Conservation (phyloP, 2,113 vertebrate genomes). For the Eidolon helvum region DNA sequence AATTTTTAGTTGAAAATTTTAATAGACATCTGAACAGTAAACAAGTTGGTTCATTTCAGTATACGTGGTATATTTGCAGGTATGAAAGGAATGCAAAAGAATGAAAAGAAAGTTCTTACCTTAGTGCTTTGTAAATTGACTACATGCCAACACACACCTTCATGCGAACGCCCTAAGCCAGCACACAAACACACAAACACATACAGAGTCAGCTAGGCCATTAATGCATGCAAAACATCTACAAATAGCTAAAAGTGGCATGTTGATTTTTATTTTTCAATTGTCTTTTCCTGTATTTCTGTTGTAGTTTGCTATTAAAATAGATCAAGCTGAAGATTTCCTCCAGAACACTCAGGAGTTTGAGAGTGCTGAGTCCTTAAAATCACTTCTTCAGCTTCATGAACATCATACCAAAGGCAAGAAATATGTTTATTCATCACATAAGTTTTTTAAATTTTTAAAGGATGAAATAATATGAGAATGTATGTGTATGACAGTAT, state of each 20-base stretch:
- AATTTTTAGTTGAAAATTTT: neutral
- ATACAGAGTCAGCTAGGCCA: neutral
- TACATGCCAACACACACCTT: neutral
- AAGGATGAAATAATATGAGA: neutral
- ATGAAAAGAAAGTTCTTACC: neutral
- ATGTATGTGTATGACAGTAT: neutral
- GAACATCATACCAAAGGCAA: conserved; percentile 88
- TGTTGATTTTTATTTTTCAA: neutral
- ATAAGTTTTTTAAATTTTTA: neutral
- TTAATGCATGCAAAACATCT: neutral
- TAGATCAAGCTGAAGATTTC: conserved; percentile 89
- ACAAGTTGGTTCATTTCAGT: neutral
- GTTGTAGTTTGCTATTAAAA: conserved; percentile 89
- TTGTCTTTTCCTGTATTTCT: conserved; percentile 55
- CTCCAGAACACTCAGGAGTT: conserved; percentile 81
- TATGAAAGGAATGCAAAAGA: neutral
- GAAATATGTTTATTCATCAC: neutral
- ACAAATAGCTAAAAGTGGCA: neutral
- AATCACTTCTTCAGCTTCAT: conserved; percentile 84
- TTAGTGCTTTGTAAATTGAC: neutral
- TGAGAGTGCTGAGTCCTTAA: conserved; percentile 77
- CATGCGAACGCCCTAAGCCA: neutral
- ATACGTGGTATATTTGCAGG: neutral
- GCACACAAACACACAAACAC: neutral
- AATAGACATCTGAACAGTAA: neutral